Conservation (phyloP, 2,888 invertebrate species). For the Hyppa rectilinea region DNA sequence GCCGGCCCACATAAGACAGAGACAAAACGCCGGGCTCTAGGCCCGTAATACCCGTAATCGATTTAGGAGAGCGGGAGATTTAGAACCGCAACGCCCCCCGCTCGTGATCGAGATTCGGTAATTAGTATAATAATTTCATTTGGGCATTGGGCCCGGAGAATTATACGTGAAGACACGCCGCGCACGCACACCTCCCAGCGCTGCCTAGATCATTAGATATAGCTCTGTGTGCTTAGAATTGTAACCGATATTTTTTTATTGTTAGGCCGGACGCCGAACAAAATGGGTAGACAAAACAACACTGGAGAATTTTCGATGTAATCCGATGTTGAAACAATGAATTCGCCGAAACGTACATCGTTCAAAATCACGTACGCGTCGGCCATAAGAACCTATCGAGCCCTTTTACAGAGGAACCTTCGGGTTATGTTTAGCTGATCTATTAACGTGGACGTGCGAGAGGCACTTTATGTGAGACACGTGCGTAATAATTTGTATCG, state of each 20-base stretch:
- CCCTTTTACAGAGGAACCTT: conserved; percentile 79
- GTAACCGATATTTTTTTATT: conserved; percentile 65
- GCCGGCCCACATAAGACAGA: conserved; percentile 87
- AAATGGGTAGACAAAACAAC: conserved; percentile 78
- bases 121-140: conserved; percentile 89
- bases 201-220: conserved; percentile 59
- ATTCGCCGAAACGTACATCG: conserved; percentile 73
- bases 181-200: conserved; percentile 65
- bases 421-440: conserved; percentile 71
- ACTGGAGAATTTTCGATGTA: conserved; percentile 74
- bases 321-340: conserved; percentile 75
- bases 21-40: conserved; percentile 85
- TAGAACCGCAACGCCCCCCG: conserved; percentile 84
- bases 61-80: conserved; percentile 86
- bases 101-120: conserved; percentile 86
- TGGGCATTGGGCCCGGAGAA: conserved; percentile 81
- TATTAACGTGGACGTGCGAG: conserved; percentile 67
- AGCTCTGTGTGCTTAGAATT: conserved; percentile 66
- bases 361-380: conserved; percentile 72
- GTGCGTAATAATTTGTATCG: conserved; percentile 72
- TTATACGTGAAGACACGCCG: conserved; percentile 79
- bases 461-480: conserved; percentile 70
- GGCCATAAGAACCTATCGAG: conserved; percentile 64
- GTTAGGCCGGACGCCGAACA: conserved; percentile 66
- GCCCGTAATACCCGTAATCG: conserved; percentile 87